Conservation (phyloP, 2,888 invertebrate species). For the Diadegma fenestrale region DNA sequence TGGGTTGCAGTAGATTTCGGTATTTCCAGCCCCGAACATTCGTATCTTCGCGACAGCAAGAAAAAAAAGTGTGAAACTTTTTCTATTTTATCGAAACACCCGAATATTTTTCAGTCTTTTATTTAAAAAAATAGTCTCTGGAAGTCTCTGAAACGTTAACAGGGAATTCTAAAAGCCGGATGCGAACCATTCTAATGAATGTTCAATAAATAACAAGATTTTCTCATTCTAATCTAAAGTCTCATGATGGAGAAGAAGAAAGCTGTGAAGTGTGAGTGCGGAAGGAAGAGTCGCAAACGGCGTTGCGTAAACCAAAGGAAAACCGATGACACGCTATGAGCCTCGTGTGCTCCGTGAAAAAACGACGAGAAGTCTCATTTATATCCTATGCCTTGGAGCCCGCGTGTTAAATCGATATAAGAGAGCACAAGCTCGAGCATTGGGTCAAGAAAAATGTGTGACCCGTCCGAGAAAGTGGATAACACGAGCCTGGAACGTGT, state of each 20-base stretch:
- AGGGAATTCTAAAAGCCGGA: neutral
- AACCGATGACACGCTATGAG: constrained; percentile 8
- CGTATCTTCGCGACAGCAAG: no score
- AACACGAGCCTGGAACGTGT: constrained; percentile 39
- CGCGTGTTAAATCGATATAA: constrained; percentile 43
- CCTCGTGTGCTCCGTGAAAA: constrained; percentile 39
- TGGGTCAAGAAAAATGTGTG: constrained; percentile 59
- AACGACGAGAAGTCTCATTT: constrained; percentile 26
- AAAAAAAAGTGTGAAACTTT: neutral
- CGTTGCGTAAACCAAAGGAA: constrained; percentile 63
- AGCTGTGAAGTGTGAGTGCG: constrained; percentile 43
- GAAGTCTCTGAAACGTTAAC: neutral
- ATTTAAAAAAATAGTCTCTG: neutral
- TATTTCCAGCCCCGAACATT: no score
- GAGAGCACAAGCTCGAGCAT: constrained; percentile 49
- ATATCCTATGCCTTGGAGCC: neutral
- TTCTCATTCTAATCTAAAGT: constrained; percentile 16
- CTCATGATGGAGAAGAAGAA: constrained; percentile 41
- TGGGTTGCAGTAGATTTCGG: no score
- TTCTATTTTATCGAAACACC: neutral
- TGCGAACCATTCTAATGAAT: neutral
- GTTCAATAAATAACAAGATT: constrained; percentile 12
- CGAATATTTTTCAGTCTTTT: neutral
- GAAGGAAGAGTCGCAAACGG: constrained; percentile 62
- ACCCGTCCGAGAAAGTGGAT: constrained; percentile 63